phyloP scores from a whole-genome alignment of 92 coral and sea anemone genomes.

The Metridium senile region DNA sequence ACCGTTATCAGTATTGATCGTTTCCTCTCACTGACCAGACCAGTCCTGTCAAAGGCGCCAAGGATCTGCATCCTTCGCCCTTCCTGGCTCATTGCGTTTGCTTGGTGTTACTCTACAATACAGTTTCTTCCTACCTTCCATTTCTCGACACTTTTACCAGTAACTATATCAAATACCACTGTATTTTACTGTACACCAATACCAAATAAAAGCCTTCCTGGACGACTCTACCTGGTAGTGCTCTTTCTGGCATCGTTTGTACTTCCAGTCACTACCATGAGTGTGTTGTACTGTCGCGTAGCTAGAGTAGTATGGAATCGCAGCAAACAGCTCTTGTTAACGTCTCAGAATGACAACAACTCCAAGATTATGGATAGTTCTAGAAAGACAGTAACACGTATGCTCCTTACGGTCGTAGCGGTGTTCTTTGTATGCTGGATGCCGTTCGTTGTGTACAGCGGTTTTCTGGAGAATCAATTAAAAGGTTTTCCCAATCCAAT shows the following conservation, averaged over 20 bases:
- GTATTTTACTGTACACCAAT: slow-evolving; percentile 41
- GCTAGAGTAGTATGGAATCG: slow-evolving; percentile 60
- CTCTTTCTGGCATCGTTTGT: slow-evolving; percentile 54
- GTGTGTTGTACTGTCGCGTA: slow-evolving; percentile 46
- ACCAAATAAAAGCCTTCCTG: slow-evolving; percentile 31
- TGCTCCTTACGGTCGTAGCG: slow-evolving; percentile 47
- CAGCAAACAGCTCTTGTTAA: slow-evolving; percentile 29
- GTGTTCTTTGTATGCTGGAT: slow-evolving; percentile 63
- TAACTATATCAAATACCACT: slow-evolving; percentile 30
- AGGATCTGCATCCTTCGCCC: slow-evolving; percentile 30
- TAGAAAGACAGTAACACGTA: slow-evolving; percentile 46
- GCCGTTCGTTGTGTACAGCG: slow-evolving; percentile 66
- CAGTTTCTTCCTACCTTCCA: slow-evolving; percentile 60
- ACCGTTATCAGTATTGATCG: slow-evolving; percentile 41
- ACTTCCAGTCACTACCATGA: slow-evolving; percentile 53
- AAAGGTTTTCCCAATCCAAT: slow-evolving; percentile 61
- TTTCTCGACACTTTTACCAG: slow-evolving; percentile 52
- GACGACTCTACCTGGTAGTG: slow-evolving; percentile 28
- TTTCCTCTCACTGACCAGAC: slow-evolving; percentile 36
- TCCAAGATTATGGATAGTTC: slow-evolving; percentile 36
- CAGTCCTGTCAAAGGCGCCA: slow-evolving; percentile 38
- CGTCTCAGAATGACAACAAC: neutral
- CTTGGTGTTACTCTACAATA: slow-evolving; percentile 50
- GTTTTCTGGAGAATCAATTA: slow-evolving; percentile 48
- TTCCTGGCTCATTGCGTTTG: slow-evolving; percentile 44